Evolutionary conservation across 2,113 vertebrate species (phyloP).

Genomic region (Dascyllus trimaculatus): DNA sequence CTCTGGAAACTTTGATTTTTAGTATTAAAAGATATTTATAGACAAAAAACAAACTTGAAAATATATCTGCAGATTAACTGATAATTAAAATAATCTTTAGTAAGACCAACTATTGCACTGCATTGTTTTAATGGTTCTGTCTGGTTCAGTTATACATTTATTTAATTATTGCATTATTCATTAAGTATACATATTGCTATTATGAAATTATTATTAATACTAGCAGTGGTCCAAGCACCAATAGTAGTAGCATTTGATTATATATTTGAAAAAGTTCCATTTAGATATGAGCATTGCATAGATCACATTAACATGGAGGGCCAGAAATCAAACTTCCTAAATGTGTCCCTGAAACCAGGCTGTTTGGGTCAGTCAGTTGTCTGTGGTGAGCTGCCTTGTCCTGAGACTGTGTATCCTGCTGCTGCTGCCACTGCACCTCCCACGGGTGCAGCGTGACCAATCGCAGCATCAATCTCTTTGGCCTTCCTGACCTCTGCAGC

Average conservation of each 20-base stretch:
- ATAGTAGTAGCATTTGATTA: too few species aligned
- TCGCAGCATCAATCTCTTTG: slow-evolving; percentile 59
- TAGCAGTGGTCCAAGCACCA: background rate
- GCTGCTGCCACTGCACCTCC: slow-evolving; percentile 37
- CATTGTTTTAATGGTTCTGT: too few species aligned
- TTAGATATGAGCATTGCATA: background rate
- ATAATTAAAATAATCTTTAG: background rate
- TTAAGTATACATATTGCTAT: too few species aligned
- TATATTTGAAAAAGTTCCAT: background rate
- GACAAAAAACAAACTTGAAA: too few species aligned
- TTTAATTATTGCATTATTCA: too few species aligned
- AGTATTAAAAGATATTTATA: too few species aligned
- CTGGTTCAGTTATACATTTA: too few species aligned
- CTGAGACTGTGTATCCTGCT: slow-evolving; percentile 1
- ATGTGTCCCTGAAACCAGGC: slow-evolving; percentile 7
- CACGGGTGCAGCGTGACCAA: slow-evolving; percentile 61
- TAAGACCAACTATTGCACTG: too few species aligned
- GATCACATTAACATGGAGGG: background rate
- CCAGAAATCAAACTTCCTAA: background rate
- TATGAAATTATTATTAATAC: background rate
- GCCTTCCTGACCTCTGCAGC: slow-evolving; percentile 65
- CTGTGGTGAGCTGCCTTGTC: slow-evolving; percentile 14
- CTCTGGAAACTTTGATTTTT: too few species aligned
- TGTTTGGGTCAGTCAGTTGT: slow-evolving; percentile 28
- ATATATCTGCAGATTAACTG: background rate